Percentiles rank a stretch among this genome's conserved stretches.
Conservation (phyloP, 2,113 vertebrate genomes). For the Rhinichthys klamathensis region DNA sequence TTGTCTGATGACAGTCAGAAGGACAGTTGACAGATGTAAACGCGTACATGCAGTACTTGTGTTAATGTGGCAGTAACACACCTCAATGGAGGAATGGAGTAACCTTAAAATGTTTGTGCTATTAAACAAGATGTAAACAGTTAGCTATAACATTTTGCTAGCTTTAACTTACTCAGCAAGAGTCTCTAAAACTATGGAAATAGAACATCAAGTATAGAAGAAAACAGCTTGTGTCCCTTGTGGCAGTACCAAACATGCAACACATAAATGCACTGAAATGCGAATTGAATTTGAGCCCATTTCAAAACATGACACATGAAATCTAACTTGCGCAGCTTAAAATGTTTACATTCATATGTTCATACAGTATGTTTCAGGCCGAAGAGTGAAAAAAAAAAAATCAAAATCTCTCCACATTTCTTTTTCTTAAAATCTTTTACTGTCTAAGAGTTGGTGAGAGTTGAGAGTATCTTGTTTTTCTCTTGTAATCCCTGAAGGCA, state of each 20-base stretch:
- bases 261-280: not conserved
- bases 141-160: too few relatives aligned
- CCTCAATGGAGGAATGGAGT: too few relatives aligned
- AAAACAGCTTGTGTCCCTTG: not conserved
- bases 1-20: too few relatives aligned
- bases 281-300: not conserved
- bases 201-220: not conserved
- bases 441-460: slow-evolving; percentile 16
- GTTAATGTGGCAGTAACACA: too few relatives aligned
- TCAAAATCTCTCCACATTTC: not conserved
- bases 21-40: too few relatives aligned
- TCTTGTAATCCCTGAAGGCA: slow-evolving; percentile 34
- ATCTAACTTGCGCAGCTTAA: not conserved
- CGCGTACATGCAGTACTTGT: too few relatives aligned
- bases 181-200: too few relatives aligned
- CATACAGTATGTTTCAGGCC: not conserved
- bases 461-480: slow-evolving; percentile 5
- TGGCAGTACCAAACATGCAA: not conserved
- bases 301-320: not conserved
- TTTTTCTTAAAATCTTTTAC: not conserved
- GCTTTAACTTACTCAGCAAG: too few relatives aligned
- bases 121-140: too few relatives aligned
- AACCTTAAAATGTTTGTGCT: too few relatives aligned
- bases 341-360: not conserved
- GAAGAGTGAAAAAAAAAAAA: not conserved